Base-by-base conservation (phyloP, 2,113 vertebrate species). In the Notiomystis cincta region DNA sequence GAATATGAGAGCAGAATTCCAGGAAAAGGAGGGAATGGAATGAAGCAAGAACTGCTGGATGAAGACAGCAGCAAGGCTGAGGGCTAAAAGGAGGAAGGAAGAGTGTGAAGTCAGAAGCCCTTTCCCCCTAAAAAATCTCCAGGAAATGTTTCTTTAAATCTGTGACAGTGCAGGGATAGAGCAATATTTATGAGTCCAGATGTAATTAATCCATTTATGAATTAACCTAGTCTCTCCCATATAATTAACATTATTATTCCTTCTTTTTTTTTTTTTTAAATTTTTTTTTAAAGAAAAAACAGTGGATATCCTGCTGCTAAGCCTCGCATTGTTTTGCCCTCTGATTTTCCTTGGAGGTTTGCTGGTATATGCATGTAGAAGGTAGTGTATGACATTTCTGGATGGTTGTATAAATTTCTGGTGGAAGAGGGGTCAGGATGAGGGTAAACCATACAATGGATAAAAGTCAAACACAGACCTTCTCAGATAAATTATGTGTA, bases 341-440 rank as follows among this genome's bases (percentile, higher is more conserved):
- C 40, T 93, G 82, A 28, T 90, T 88, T 82, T 94, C 69, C 57
- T 94, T 57, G 96, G 95, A 88, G 48, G 47, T 78, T 75, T 95
- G 33, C 31, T 96, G 88, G 78, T 56, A 30, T 28, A 22, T 57
- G 28, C 21, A 3, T 92, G 56, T 60, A 93, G 44, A 96, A 97
- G 96, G 96, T 97, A 97, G 25, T 7, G 42, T 75, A 53, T 4
- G 4, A 54, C 6, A 3, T 67, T 76, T 88, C 62, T 48, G 40
- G 16, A 80, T 62, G 23, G 14, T 5, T 62, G 11, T 23, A 47
- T 50, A 54, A 37, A 69, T 54, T 92, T 66, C 23, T 60, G 10
- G 13, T 85, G 35, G 27, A 65, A 62, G 7, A 57, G 35, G 60
- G 6, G 3, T 50, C 42, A 67, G 33, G 22, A 12, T 60, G 17